Evolutionary conservation across 2,888 invertebrate species (phyloP), one percentile per base, ranked within the genome.

Genomic region (Melieria picta): DNA sequence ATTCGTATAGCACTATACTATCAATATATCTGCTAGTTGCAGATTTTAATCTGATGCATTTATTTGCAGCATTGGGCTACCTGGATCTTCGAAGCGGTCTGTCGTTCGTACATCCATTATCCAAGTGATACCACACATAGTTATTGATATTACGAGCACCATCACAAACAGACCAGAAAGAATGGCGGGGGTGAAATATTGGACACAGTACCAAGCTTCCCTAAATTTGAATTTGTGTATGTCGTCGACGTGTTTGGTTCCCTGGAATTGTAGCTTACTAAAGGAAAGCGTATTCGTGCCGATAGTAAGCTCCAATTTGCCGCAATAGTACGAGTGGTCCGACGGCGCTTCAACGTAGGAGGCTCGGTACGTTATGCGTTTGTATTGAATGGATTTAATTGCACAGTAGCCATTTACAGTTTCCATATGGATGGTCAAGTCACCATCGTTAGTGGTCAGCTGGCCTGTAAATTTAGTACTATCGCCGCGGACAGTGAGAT

Each of bases 51-150:
- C 65, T 30, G 47, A 16, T 16, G 50, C 68, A 47, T 68, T 63
- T 9, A 64, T 57, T 5, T 52, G 46, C 1, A 64, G 10, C 10
- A 9, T 48, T 9, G 46, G 63, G 7, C 77, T 80, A 7, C 16
- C 16, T 2, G 63, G 5, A 16, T 64, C 71, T 5, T 77, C 50
- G 5, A 80, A 42, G 1, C 65, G 72, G 5, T 50, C 30, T 5
- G 75, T 77, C 3, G 69, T 57, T 0, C 76, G 77, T 7, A 82
- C 79, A 11, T 72, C 69, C 16, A 77, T 55, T 7, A 82, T 72
- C 77, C 79, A 72, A 5, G 52, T 30, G 11, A 81, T 0, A 9
- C 80, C 83, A 4, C 71, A 4, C 3, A 45, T 56, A 3, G 77
- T 10, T 0, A 78, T 60, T 4, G 50, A 5, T 1, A 79, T 0